Conservation (phyloP, 2,797 vertebrate genomes). For the Notolabrus celidotus region DNA sequence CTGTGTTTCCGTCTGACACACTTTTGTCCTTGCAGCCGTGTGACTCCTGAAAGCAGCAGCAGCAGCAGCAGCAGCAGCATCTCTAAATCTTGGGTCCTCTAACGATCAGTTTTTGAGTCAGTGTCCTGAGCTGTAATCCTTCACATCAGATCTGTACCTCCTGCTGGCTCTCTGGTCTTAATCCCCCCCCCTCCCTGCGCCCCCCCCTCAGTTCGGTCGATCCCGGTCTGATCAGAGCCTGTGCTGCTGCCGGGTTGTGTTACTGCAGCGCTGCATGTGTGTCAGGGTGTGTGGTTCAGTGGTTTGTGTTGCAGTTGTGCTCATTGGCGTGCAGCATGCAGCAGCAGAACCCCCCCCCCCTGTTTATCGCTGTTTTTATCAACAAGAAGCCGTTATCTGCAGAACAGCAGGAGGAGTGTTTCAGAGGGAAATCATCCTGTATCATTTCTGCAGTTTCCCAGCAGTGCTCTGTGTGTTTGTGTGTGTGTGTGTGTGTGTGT, state of each 20-base stretch:
- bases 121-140: slow-evolving; percentile 6
- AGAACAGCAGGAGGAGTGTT: slow-evolving; percentile 15
- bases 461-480: neutral
- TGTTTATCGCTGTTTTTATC: neutral
- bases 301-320: slow-evolving; percentile 30
- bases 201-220: neutral
- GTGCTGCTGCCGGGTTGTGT: slow-evolving; percentile 1
- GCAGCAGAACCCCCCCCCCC: neutral
- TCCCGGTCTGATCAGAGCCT: neutral
- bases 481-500: slow-evolving; percentile 12
- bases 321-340: slow-evolving; percentile 11
- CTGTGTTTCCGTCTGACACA: neutral
- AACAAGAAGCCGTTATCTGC: neutral
- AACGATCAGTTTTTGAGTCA: neutral
- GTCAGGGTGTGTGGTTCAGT: slow-evolving; percentile 2
- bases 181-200: neutral
- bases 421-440: neutral
- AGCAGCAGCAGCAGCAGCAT: too few relatives aligned
- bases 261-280: slow-evolving; percentile 14
- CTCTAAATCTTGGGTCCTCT: neutral
- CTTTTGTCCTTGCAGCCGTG: neutral
- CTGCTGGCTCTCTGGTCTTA: neutral
- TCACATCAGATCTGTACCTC: neutral
- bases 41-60: neutral
- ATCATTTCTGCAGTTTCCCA: neutral